Percentiles rank a stretch among this genome's conserved stretches.
These are phyloP conservation scores for Zaprionus inermis DNA, from an alignment of 1,140 invertebrate genomes.

Conservation along the genomic window DNA sequence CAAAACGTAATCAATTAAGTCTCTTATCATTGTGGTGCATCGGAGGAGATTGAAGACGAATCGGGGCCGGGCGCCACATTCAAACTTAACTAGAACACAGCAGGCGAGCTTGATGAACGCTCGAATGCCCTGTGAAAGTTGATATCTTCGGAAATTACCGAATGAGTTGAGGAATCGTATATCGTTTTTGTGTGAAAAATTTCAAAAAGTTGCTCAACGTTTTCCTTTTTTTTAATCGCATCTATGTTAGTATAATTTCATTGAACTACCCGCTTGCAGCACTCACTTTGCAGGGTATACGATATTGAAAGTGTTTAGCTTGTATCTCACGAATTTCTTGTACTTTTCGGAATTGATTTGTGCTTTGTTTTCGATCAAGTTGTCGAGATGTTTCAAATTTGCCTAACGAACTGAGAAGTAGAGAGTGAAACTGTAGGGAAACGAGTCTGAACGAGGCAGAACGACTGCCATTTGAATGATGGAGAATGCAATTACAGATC, in stretches of 20 bases:
- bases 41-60: conserved; percentile 57
- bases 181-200: neutral
- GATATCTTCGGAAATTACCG: neutral
- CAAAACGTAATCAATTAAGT: conserved; percentile 82
- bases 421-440: conserved; percentile 9
- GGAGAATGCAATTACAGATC: conserved; percentile 72
- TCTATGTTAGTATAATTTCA: neutral
- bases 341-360: conserved; percentile 39
- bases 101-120: conserved; percentile 10
- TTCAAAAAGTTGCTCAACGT: neutral
- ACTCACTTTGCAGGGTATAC: conserved; percentile 10
- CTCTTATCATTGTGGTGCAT: conserved; percentile 83
- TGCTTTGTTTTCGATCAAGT: conserved; percentile 43
- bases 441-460: neutral
- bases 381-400: conserved; percentile 33
- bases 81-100: conserved; percentile 8
- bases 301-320: conserved; percentile 67
- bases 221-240: too few species aligned
- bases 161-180: neutral
- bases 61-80: conserved; percentile 39
- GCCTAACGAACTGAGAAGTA: neutral
- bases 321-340: conserved; percentile 53
- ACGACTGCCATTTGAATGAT: conserved; percentile 49
- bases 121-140: conserved; percentile 25
- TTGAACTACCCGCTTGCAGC: neutral